Evolutionary conservation across 2,888 invertebrate species (phyloP), one percentile per base, ranked within the genome.

Genomic region (Itoplectis maculator): DNA sequence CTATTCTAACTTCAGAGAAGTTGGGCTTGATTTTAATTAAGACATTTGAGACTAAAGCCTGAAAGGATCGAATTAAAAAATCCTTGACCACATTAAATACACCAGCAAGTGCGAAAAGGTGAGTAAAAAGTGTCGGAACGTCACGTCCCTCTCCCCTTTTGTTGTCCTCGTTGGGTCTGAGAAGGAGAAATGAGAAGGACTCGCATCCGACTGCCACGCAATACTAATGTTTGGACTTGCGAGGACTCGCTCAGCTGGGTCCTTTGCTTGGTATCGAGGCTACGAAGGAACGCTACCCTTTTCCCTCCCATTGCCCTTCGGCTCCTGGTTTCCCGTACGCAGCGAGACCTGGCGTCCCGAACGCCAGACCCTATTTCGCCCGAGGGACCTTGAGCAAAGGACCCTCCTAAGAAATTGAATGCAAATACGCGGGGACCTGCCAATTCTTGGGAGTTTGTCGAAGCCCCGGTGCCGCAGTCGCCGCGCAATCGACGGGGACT

Each of bases 331-430:
- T 61, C 45, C 18, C 20, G 13, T 3, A 42, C 65, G 65, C 65
- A 65, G 13, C 20, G 42, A 13, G 42, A 65, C 11, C 20, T 29
- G 5, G 5, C 29, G 29, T 18, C 40, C 13, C 65, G 20, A 18
- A 11, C 11, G 45, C 42, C 13, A 23, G 18, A 45, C 40, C 23
- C 65, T 63, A 63, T 63, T 63, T 63, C 61, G 40, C 45, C 81
- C 76, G 7, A 76, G 76, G 72, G 76, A 66, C 65, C 45, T 18
- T 56, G 56, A 68, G 65, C 56, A 47, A 49, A 80, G 79, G 81
- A 86, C 86, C 88, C 87, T 81, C 74, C 78, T 75, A 85, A 87
- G 88, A 90, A 91, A 91, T 91, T 90, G 88, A 91, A 91, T 90
- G 91, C 90, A 91, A 91, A 90, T 90, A 90, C 86, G 85, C 74